Conservation (phyloP, 1,140 invertebrate genomes). For the Orchestia grillus region DNA sequence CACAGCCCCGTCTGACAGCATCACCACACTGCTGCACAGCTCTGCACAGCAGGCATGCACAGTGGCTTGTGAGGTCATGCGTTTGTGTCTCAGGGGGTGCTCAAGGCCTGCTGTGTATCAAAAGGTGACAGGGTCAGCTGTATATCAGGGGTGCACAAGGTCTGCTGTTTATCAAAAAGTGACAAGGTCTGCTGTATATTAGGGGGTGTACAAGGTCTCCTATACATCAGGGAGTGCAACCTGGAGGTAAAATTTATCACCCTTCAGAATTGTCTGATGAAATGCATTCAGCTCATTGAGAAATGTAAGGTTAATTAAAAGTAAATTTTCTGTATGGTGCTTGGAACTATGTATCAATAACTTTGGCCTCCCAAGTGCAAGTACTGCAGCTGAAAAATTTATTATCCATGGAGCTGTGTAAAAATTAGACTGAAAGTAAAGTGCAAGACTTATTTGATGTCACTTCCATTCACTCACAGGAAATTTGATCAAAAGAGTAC, state of each 20-base stretch:
- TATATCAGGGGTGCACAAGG: too few species aligned
- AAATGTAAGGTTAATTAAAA: not conserved
- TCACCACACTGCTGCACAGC: constrained; percentile 42
- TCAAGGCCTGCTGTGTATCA: too few species aligned
- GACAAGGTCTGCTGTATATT: too few species aligned
- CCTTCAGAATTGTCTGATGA: not conserved
- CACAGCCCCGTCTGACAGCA: not conserved
- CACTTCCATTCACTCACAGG: too few species aligned
- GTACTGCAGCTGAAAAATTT: not conserved
- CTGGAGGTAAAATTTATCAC: not conserved
- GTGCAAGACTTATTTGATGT: not conserved
- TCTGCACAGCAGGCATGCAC: constrained; percentile 28
- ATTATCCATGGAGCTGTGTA: not conserved
- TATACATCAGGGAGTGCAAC: not conserved
- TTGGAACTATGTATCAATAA: not conserved
- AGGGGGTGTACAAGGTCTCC: not conserved
- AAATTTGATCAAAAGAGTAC: too few species aligned
- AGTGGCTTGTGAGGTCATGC: not conserved
- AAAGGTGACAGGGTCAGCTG: too few species aligned
- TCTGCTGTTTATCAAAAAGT: too few species aligned
- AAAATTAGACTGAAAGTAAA: not conserved
- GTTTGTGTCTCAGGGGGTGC: too few species aligned
- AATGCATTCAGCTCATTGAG: not conserved
- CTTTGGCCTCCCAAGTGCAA: too few species aligned
- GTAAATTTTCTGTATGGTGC: not conserved